Percentiles rank a stretch among this genome's conserved stretches.
Evolutionary conservation across 2,888 invertebrate species (phyloP).

Genomic region (Caenorhabditis doughertyi): DNA sequence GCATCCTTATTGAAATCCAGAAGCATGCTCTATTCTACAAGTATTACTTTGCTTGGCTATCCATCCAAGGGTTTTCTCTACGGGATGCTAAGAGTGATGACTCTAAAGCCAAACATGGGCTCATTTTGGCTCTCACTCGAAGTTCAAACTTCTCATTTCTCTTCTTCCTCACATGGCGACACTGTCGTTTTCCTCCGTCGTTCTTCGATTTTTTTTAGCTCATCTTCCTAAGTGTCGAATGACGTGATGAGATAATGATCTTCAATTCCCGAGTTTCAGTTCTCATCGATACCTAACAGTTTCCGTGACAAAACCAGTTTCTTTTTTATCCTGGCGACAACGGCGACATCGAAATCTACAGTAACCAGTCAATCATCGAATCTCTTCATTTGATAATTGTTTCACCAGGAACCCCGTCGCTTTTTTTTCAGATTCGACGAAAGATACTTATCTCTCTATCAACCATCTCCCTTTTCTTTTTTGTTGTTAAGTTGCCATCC

Average conservation of each 20-base stretch:
- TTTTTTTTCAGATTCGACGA: neutral
- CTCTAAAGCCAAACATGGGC: neutral
- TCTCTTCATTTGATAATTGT: conserved; percentile 30
- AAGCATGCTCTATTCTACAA: too few species aligned
- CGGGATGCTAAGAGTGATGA: conserved; percentile 6
- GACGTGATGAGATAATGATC: conserved; percentile 5
- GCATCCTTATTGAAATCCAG: neutral
- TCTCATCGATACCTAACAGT: neutral
- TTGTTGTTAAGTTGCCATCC: conserved; percentile 10
- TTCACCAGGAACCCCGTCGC: conserved; percentile 42
- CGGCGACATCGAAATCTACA: conserved; percentile 14
- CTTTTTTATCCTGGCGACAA: conserved; percentile 35
- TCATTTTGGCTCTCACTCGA: neutral
- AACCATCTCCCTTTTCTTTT: conserved; percentile 1
- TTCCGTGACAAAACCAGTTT: conserved; percentile 39
- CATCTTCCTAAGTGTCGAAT: neutral
- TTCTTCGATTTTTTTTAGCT: neutral
- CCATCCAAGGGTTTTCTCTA: conserved; percentile 2
- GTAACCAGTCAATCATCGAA: conserved; percentile 46
- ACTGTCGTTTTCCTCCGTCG: neutral
- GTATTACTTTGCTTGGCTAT: too few species aligned
- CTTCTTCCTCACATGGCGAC: neutral
- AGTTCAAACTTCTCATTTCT: neutral
- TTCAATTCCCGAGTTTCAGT: conserved; percentile 26
- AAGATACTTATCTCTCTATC: conserved; percentile 34